phyloP scores from a whole-genome alignment of 1,140 invertebrate species.

The Zaprionus camerounensis region DNA sequence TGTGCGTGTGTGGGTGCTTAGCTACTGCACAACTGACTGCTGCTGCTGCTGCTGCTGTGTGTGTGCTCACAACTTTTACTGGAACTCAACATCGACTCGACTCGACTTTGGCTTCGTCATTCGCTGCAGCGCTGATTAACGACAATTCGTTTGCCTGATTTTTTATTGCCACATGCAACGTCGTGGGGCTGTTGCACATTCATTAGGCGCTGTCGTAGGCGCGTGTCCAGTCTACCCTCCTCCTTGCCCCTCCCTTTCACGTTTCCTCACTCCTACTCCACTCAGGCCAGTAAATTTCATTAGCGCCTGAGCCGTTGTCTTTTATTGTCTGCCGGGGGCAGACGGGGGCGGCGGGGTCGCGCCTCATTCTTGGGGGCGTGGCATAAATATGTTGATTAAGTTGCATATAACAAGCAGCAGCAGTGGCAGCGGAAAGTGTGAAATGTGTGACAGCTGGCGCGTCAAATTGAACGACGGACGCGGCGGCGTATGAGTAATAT shows the following conservation, averaged over 20 bases:
- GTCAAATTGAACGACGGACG: slow-evolving; percentile 1
- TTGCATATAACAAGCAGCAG: slow-evolving; percentile 31
- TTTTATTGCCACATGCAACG: slow-evolving; percentile 63
- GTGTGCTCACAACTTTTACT: slow-evolving; percentile 7
- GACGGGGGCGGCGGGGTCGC: neutral
- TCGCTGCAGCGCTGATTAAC: slow-evolving; percentile 71
- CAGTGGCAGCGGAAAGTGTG: slow-evolving; percentile 17
- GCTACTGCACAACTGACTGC: slow-evolving; percentile 41
- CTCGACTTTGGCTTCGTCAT: slow-evolving; percentile 38
- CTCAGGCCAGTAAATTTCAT: slow-evolving; percentile 68
- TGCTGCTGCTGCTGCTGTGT: neutral
- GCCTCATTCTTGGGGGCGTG: slow-evolving; percentile 44
- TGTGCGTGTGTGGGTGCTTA: slow-evolving; percentile 21
- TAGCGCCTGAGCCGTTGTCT: slow-evolving; percentile 62
- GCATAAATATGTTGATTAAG: slow-evolving; percentile 62
- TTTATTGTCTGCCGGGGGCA: slow-evolving; percentile 56
- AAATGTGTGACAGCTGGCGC: slow-evolving; percentile 37
- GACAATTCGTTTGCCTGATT: slow-evolving; percentile 82
- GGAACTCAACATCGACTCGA: slow-evolving; percentile 20
- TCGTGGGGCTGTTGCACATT: slow-evolving; percentile 59
- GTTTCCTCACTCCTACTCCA: neutral
- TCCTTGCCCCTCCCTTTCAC: neutral
- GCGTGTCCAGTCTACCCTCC: slow-evolving; percentile 45
- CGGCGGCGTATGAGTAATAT: slow-evolving; percentile 43
- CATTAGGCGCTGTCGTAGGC: slow-evolving; percentile 78